phyloP scores from a whole-genome alignment of 2,888 invertebrate genomes.

The Drosophila fungiperda region DNA sequence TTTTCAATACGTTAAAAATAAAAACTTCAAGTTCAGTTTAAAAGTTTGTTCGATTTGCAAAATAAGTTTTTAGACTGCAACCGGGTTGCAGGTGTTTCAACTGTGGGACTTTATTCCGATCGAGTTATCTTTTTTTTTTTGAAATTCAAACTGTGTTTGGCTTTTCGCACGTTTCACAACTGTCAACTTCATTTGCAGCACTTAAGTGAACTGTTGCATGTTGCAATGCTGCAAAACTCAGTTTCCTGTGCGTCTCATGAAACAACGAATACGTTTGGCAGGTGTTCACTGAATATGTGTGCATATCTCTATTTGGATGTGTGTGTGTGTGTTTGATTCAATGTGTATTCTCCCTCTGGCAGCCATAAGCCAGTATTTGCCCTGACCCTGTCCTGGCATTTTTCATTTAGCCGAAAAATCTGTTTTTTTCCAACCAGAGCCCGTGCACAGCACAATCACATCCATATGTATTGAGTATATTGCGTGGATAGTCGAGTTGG shows the following conservation, averaged over 20 bases:
- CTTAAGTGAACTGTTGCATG: conserved; percentile 22
- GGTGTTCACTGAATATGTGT: neutral
- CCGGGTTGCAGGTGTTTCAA: neutral
- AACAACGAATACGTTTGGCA: conserved; percentile 32
- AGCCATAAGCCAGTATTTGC: conserved; percentile 1
- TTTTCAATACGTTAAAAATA: neutral
- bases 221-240: conserved; percentile 7
- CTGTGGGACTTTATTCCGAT: conserved; percentile 13
- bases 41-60: neutral
- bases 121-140: neutral
- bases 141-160: conserved; percentile 4
- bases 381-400: conserved; percentile 20
- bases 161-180: conserved; percentile 21
- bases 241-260: conserved; percentile 25
- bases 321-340: conserved; percentile 3
- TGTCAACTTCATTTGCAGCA: conserved; percentile 14
- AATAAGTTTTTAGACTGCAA: neutral
- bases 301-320: neutral
- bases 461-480: neutral
- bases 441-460: conserved; percentile 6
- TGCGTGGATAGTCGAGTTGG: conserved; percentile 26
- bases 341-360: conserved; percentile 3
- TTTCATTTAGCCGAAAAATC: conserved; percentile 57
- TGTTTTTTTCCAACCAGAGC: conserved; percentile 31
- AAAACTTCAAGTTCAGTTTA: neutral